A percentile compares a stretch with the other conserved stretches of the same genome.
These are phyloP conservation scores for Potamilus streckersoni DNA, from an alignment of 1,140 invertebrate genomes.

Conservation along the genomic window DNA sequence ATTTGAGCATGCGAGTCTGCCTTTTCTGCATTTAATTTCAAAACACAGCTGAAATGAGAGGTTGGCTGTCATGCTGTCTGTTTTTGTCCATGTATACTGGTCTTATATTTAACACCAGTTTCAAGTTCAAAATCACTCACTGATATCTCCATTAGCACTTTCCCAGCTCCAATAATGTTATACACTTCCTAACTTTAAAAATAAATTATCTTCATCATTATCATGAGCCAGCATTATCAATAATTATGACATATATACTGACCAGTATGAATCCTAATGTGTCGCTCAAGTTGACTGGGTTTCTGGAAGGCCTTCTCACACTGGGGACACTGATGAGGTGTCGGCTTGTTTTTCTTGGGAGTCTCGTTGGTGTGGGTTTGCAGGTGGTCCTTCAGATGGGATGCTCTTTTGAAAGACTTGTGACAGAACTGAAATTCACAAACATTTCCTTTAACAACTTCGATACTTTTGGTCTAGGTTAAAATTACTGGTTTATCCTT, in stretches of 20 bases:
- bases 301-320: slow-evolving; percentile 68
- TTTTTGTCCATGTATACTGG: too few relatives aligned
- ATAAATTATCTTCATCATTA: too few relatives aligned
- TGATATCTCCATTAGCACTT: too few relatives aligned
- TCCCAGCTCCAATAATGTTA: too few relatives aligned
- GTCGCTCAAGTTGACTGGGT: slow-evolving; percentile 65
- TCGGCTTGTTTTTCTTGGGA: slow-evolving; percentile 23
- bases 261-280: slow-evolving; percentile 79
- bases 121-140: too few relatives aligned
- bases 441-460: not conserved
- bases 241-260: slow-evolving; percentile 1
- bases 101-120: too few relatives aligned
- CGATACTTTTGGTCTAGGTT: not conserved
- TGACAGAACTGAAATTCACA: slow-evolving; percentile 55
- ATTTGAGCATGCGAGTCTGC: too few relatives aligned
- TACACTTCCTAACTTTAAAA: too few relatives aligned
- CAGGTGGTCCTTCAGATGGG: slow-evolving; percentile 63
- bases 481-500: not conserved
- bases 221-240: too few relatives aligned
- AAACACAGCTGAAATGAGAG: too few relatives aligned
- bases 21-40: too few relatives aligned
- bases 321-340: slow-evolving; percentile 54
- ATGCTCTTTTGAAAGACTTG: slow-evolving; percentile 59
- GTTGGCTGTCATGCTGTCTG: too few relatives aligned
- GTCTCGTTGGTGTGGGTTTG: slow-evolving; percentile 36